Conservation (phyloP, 1,140 invertebrate species). For the Plodia interpunctella region DNA sequence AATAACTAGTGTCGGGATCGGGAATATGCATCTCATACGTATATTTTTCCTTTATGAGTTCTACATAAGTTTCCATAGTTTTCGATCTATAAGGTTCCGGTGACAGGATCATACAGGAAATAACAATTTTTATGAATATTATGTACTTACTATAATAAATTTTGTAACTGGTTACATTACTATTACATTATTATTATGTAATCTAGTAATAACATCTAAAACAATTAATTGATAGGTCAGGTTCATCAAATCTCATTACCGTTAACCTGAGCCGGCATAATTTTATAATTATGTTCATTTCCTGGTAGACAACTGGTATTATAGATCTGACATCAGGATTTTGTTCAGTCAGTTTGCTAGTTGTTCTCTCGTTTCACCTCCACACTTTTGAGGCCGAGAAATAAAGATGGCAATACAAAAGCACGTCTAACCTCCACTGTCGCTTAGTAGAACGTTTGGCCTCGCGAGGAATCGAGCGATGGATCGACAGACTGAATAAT, state of each 20-base stretch:
- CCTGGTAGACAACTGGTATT: slow-evolving; percentile 20
- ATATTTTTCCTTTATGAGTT: too few relatives aligned
- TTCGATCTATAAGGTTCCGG: too few relatives aligned
- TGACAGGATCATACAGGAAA: too few relatives aligned
- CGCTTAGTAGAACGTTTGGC: slow-evolving; percentile 44
- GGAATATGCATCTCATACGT: too few relatives aligned
- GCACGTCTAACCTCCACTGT: slow-evolving; percentile 29
- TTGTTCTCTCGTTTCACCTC: slow-evolving; percentile 10
- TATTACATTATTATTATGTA: too few relatives aligned
- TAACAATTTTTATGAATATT: too few relatives aligned
- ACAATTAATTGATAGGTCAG: neutral
- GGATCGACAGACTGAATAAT: slow-evolving; percentile 54
- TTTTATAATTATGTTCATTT: slow-evolving; percentile 11
- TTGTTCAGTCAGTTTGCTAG: slow-evolving; percentile 20
- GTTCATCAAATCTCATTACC: neutral
- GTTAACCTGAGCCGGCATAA: neutral
- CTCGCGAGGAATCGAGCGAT: slow-evolving; percentile 56
- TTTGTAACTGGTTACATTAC: too few relatives aligned
- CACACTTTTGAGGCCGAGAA: slow-evolving; percentile 29
- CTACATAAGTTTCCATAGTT: too few relatives aligned
- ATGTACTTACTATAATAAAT: too few relatives aligned
- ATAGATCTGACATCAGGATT: slow-evolving; percentile 18
- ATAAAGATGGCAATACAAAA: slow-evolving; percentile 34
- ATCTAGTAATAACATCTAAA: too few relatives aligned
- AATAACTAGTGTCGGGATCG: too few relatives aligned